These are phyloP conservation scores for Podarcis muralis DNA, from an alignment of 2,113 vertebrate species.

Conservation along the genomic window DNA sequence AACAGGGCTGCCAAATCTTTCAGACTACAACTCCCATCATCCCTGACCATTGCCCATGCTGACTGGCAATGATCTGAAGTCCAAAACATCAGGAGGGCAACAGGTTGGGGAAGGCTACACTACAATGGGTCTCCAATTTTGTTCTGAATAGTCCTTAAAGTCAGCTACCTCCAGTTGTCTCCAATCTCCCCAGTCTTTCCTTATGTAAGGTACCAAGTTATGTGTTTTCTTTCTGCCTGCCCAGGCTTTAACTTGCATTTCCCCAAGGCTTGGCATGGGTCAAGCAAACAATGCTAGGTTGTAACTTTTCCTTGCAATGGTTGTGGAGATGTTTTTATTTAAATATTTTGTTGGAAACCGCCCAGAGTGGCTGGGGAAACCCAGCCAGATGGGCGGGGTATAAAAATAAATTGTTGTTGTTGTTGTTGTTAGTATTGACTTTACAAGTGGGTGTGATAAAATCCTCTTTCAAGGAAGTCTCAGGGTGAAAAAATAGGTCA, in stretches of 20 bases:
- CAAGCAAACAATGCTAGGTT: not conserved
- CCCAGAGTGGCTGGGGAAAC: no score
- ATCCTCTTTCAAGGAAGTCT: not conserved
- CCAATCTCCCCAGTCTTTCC: not conserved
- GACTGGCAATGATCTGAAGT: no score
- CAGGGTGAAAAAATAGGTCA: not conserved
- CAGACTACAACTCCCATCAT: no score
- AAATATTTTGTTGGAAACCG: no score
- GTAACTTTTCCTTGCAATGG: constrained; percentile 31
- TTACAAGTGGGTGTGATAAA: constrained; percentile 10
- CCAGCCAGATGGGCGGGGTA: no score
- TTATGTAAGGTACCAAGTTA: not conserved
- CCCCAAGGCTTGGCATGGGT: not conserved
- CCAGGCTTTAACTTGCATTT: constrained; percentile 43
- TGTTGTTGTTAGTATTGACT: not conserved
- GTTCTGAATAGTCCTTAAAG: not conserved
- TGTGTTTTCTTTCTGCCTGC: constrained; percentile 16
- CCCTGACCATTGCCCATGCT: no score
- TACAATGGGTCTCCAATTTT: not conserved
- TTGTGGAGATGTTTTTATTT: not conserved
- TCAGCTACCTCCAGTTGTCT: not conserved
- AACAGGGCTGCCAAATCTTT: no score
- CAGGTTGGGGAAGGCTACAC: no score
- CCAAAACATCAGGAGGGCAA: no score
- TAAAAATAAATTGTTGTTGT: no score